Base-by-base conservation (phyloP, 2,797 vertebrate genomes). In the Neosilurus hyrtlii region DNA sequence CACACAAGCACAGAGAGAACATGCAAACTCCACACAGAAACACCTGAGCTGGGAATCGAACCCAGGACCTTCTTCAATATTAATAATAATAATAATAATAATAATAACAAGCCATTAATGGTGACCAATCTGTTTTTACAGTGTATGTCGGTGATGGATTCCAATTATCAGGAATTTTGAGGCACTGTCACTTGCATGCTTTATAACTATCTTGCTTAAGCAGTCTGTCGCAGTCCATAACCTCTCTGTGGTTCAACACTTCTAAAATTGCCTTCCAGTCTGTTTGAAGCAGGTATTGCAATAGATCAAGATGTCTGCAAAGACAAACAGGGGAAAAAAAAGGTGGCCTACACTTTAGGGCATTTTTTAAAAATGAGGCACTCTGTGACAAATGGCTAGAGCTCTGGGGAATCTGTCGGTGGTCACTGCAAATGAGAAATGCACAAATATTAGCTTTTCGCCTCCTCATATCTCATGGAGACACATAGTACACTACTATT, bases 371-470 rank as follows among this genome's bases (percentile, higher is more conserved):
- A 62, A 73, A 65, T 66, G 26, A 80, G 82, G 22, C 77, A 52
- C 62, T 83, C 76, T 26, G 52, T 83, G 67, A 79, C 49, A 65
- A 79, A 63, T 79, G 26, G 12, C 57, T 73, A 22, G 68, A 73
- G 76, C 82, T 61, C 24, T 65, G 43, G 43, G 73, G 61, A 30
- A 74, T 35, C 61, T 68, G 15, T 82, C 63, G 51, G 35, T 35
- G 66, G 82, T 66, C 77, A 79, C 43, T 66, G 62, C 16, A 79
- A 79, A 66, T 79, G 62, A 79, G 49, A 51, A 79, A 79, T 79
- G 76, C 43, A 63, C 76, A 52, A 65, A 79, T 79, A 79, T 79
- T 79, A 79, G 61, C 37, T 79, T 80, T 84, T 51, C 10, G 12
- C 15, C 22, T 5, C 0, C 35, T 77, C 74, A 49, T 67, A 57